phyloP scores from a whole-genome alignment of 1,140 invertebrate genomes.

The Atta texana region DNA sequence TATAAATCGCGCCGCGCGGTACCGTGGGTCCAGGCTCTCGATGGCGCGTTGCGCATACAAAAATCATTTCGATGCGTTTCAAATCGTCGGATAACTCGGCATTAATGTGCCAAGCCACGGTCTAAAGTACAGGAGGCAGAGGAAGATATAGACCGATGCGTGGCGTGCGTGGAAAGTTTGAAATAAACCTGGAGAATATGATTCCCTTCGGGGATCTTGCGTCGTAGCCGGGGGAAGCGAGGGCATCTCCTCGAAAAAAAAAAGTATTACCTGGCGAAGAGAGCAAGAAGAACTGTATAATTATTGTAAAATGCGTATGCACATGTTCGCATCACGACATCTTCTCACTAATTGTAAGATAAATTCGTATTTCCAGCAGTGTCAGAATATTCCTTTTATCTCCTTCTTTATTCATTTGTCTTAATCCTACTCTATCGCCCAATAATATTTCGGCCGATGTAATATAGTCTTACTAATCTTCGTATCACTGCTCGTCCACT shows the following conservation, averaged over 20 bases:
- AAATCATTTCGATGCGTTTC: slow-evolving; percentile 80
- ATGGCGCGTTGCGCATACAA: slow-evolving; percentile 63
- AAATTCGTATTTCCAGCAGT: slow-evolving; percentile 68
- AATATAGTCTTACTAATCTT: slow-evolving; percentile 55
- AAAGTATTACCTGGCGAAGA: slow-evolving; percentile 35
- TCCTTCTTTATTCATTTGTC: slow-evolving; percentile 12
- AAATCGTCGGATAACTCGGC: slow-evolving; percentile 80
- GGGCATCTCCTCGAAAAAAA: neutral
- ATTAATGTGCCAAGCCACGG: slow-evolving; percentile 77
- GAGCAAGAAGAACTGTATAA: slow-evolving; percentile 68
- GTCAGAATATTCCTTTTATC: neutral
- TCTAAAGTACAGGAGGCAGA: slow-evolving; percentile 53
- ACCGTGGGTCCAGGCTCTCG: slow-evolving; percentile 56
- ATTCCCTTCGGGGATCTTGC: slow-evolving; percentile 58
- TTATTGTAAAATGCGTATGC: slow-evolving; percentile 71
- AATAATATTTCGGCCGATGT: slow-evolving; percentile 1
- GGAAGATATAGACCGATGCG: slow-evolving; percentile 13
- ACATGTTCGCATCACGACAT: slow-evolving; percentile 40
- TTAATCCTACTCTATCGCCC: slow-evolving; percentile 47
- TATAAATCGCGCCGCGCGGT: slow-evolving; percentile 75
- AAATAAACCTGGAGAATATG: slow-evolving; percentile 65
- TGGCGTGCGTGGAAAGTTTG: slow-evolving; percentile 9
- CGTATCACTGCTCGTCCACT: slow-evolving; percentile 36
- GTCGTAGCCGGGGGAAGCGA: slow-evolving; percentile 22
- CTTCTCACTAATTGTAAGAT: slow-evolving; percentile 43